A percentile compares a stretch with the other conserved stretches of the same genome.
phyloP scores from a whole-genome alignment of 2,888 invertebrate species.

The Eupelmus urozonus region DNA sequence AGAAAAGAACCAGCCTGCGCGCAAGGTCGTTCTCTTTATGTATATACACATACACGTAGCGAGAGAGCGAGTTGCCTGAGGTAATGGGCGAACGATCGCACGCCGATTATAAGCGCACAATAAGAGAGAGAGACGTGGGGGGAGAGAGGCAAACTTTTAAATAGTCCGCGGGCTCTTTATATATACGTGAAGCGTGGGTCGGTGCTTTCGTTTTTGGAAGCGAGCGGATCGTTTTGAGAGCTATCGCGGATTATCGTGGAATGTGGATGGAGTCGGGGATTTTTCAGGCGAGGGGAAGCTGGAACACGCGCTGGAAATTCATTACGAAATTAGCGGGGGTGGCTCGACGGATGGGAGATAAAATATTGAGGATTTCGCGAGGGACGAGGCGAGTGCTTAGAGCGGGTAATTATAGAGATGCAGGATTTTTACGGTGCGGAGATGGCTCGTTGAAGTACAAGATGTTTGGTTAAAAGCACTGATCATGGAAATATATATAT shows the following conservation, averaged over 20 bases:
- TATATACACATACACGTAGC: not conserved
- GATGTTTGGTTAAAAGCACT: too few relatives aligned
- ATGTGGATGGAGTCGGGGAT: not conserved
- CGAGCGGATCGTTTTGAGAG: too few relatives aligned
- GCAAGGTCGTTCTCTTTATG: slow-evolving; percentile 47
- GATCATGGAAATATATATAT: too few relatives aligned
- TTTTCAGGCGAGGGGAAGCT: too few relatives aligned
- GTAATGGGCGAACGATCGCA: slow-evolving; percentile 33
- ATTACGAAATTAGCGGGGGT: too few relatives aligned
- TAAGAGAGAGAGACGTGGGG: not conserved
- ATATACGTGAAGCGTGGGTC: not conserved
- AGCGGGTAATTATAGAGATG: too few relatives aligned
- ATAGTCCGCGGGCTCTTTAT: not conserved
- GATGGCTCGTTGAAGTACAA: too few relatives aligned
- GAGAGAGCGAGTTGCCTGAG: slow-evolving; percentile 4
- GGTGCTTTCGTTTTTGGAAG: not conserved
- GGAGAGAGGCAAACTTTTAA: not conserved
- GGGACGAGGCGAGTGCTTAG: too few relatives aligned
- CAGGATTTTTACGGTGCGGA: too few relatives aligned
- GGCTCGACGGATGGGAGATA: too few relatives aligned
- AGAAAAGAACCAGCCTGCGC: slow-evolving; percentile 30
- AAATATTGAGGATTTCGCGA: too few relatives aligned
- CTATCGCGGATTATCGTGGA: not conserved
- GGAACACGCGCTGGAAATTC: too few relatives aligned
- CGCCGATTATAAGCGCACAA: slow-evolving; percentile 32